phyloP scores from a whole-genome alignment of 2,888 invertebrate genomes.

The Drosophila phalerata region DNA sequence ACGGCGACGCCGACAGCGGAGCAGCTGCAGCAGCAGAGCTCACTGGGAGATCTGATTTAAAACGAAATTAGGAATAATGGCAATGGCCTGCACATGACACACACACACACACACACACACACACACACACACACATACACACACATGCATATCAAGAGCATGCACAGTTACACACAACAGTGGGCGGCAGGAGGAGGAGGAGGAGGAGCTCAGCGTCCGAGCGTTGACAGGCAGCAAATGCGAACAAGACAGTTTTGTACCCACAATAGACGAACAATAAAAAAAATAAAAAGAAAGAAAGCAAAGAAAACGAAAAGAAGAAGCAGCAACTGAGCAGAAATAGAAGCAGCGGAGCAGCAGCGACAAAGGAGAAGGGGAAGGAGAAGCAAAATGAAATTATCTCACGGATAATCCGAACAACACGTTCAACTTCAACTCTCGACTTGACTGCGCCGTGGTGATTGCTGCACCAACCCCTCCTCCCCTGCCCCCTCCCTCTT shows the following conservation, averaged over 20 bases:
- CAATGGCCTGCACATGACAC: slow-evolving; percentile 80
- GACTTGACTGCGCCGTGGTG: slow-evolving; percentile 16
- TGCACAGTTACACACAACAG: slow-evolving; percentile 42
- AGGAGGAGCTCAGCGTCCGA: slow-evolving; percentile 44
- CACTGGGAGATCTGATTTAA: slow-evolving; percentile 81
- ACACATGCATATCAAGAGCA: slow-evolving; percentile 36
- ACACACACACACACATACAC: slow-evolving; percentile 22
- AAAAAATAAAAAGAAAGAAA: slow-evolving; percentile 10
- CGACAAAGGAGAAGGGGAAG: too few species aligned
- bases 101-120: slow-evolving; percentile 50
- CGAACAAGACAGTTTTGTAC: slow-evolving; percentile 75
- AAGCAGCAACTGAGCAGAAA: slow-evolving; percentile 8
- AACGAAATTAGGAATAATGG: slow-evolving; percentile 83
- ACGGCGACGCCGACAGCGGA: slow-evolving; percentile 14
- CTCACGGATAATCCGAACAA: slow-evolving; percentile 81
- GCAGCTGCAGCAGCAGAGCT: slow-evolving; percentile 14
- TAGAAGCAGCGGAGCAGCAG: slow-evolving; percentile 8
- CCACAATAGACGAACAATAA: slow-evolving; percentile 48
- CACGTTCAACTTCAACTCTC: slow-evolving; percentile 60
- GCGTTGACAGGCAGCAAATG: slow-evolving; percentile 78
- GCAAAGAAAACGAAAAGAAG: slow-evolving; percentile 9
- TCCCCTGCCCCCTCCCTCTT: neutral
- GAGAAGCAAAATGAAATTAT: slow-evolving; percentile 66
- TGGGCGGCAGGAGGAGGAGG: neutral
- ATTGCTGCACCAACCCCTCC: slow-evolving; percentile 2